A percentile compares a stretch with the other conserved stretches of the same genome.
Evolutionary conservation across 2,797 vertebrate genomes (phyloP).

Genomic region (Pagetopsis macropterus): DNA sequence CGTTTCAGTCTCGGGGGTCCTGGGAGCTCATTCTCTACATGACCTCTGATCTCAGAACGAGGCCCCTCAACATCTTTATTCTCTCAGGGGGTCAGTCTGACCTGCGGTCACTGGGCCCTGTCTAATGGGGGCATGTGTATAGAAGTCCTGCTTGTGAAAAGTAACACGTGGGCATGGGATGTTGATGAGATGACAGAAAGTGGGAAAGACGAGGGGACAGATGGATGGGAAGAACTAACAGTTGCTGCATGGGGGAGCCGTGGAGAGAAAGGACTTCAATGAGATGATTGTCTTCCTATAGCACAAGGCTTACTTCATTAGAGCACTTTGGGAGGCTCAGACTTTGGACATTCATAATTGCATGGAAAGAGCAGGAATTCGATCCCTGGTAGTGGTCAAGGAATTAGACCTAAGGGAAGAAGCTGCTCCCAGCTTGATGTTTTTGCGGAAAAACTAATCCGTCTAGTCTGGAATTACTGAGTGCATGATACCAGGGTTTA

Average conservation of each 20-base stretch:
- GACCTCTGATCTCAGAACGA: constrained; percentile 64
- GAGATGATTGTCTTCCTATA: constrained; percentile 51
- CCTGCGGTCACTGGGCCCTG: constrained; percentile 60
- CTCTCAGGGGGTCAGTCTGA: constrained; percentile 53
- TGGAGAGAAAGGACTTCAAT: constrained; percentile 49
- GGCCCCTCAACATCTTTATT: constrained; percentile 65
- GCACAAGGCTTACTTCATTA: constrained; percentile 47
- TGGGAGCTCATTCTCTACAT: constrained; percentile 37
- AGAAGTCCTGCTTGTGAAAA: constrained; percentile 59
- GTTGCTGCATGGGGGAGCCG: constrained; percentile 36
- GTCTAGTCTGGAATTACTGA: constrained; percentile 3
- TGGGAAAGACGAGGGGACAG: constrained; percentile 35
- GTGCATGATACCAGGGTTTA: constrained; percentile 3
- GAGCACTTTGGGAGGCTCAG: neutral
- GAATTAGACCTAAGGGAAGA: constrained; percentile 28
- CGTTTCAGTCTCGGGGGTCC: constrained; percentile 48
- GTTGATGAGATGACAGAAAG: constrained; percentile 63
- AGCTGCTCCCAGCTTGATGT: constrained; percentile 12
- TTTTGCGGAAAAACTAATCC: constrained; percentile 16
- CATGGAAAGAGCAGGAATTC: constrained; percentile 37
- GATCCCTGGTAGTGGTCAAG: constrained; percentile 27
- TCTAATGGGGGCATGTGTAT: constrained; percentile 68
- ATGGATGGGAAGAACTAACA: constrained; percentile 39
- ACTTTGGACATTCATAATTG: constrained; percentile 50
- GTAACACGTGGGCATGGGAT: constrained; percentile 39